phyloP scores from a whole-genome alignment of 2,797 vertebrate species.

The Mareca penelope region DNA sequence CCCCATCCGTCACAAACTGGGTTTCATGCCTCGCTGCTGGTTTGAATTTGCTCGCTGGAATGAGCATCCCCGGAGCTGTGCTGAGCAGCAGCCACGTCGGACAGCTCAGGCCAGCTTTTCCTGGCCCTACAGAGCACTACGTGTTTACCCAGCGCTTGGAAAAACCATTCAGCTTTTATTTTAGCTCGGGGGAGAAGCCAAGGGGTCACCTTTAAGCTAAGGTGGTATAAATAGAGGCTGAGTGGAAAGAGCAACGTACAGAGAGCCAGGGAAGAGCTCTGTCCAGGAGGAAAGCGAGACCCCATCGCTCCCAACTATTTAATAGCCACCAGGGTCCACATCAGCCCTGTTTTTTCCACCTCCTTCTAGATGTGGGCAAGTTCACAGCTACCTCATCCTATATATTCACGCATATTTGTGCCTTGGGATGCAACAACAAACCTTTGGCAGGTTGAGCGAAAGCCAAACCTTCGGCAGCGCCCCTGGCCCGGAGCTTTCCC shows the following conservation, averaged over 20 bases:
- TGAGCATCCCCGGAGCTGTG: neutral
- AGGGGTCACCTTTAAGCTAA: slow-evolving; percentile 46
- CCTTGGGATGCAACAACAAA: accelerated
- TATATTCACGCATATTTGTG: neutral
- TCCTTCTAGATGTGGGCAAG: neutral
- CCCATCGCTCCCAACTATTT: neutral
- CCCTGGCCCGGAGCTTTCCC: neutral
- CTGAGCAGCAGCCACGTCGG: neutral
- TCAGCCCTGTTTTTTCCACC: neutral
- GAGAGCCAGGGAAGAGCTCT: neutral
- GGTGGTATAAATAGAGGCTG: slow-evolving; percentile 21
- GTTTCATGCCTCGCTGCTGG: neutral
- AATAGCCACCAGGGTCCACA: neutral
- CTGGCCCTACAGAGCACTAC: neutral
- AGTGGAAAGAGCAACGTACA: neutral
- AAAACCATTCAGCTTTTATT: slow-evolving; percentile 12
- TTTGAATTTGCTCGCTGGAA: neutral
- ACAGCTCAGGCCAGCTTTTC: neutral
- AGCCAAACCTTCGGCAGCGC: neutral
- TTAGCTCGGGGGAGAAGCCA: slow-evolving; percentile 19
- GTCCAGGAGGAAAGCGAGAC: neutral
- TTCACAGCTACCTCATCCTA: neutral
- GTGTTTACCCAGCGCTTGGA: slow-evolving; percentile 17
- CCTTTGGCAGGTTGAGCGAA: neutral
- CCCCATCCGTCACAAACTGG: neutral